Evolutionary conservation across 2,113 vertebrate genomes (phyloP).

Genomic region (Piaya cayana): DNA sequence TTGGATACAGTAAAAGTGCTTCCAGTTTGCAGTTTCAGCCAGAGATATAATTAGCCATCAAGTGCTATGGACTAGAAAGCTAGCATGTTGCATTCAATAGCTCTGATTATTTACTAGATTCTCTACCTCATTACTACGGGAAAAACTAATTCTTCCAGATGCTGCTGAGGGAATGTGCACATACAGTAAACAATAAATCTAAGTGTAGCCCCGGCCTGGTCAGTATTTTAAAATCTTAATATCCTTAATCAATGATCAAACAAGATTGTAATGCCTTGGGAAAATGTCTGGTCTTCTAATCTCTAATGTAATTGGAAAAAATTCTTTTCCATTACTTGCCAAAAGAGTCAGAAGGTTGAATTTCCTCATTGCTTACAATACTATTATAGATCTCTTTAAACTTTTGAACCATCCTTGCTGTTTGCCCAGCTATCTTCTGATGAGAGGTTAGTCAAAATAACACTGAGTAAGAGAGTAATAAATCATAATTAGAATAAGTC

Average conservation of each 20-base stretch:
- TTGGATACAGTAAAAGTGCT: not conserved
- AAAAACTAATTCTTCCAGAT: not conserved
- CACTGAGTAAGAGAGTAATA: not conserved
- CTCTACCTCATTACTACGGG: not conserved
- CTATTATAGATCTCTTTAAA: not conserved
- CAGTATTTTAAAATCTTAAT: not conserved
- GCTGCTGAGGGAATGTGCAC: not conserved
- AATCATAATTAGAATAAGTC: not conserved
- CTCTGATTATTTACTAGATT: conserved; percentile 40
- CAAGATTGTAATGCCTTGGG: not conserved
- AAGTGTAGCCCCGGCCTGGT: not conserved
- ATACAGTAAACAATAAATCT: not conserved
- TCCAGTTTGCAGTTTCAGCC: conserved; percentile 2
- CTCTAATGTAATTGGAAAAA: not conserved
- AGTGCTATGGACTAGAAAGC: conserved; percentile 34
- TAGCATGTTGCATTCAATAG: conserved; percentile 4
- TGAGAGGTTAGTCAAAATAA: not conserved
- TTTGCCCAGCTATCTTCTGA: not conserved
- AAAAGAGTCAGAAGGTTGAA: not conserved
- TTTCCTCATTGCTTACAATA: not conserved
- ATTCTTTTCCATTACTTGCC: not conserved
- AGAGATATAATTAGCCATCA: conserved; percentile 23
- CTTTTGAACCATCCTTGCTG: not conserved
- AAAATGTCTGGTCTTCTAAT: not conserved
- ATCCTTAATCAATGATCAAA: not conserved